phyloP scores from a whole-genome alignment of 1,140 invertebrate species.

The Idris sp. region DNA sequence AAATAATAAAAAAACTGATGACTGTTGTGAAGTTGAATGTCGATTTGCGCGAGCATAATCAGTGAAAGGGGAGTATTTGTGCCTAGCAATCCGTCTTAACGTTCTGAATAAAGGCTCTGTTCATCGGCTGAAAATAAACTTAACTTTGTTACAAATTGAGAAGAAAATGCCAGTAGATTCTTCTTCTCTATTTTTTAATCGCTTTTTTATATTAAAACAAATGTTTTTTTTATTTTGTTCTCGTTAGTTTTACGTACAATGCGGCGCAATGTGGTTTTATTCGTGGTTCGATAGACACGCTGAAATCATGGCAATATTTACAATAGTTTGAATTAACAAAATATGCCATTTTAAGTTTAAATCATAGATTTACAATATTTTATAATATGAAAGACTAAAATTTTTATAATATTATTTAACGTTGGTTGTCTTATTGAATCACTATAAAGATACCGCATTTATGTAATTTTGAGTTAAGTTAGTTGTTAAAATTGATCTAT shows the following conservation, averaged over 20 bases:
- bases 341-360: too few relatives aligned
- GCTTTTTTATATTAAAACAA: conserved; percentile 58
- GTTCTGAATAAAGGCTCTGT: conserved; percentile 51
- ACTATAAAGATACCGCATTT: conserved; percentile 59
- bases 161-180: conserved; percentile 30
- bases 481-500: conserved; percentile 70
- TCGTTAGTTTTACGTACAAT: too few relatives aligned
- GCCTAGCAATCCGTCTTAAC: conserved; percentile 59
- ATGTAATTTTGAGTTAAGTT: conserved; percentile 66
- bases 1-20: too few relatives aligned
- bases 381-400: too few relatives aligned
- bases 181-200: conserved; percentile 42
- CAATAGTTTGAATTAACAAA: too few relatives aligned
- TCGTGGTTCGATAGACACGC: conserved; percentile 45
- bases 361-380: too few relatives aligned
- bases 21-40: too few relatives aligned
- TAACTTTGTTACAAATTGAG: conserved; percentile 41
- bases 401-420: too few relatives aligned
- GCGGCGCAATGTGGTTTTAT: too few relatives aligned
- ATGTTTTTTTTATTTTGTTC: too few relatives aligned
- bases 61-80: conserved; percentile 44
- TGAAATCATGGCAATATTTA: conserved; percentile 18
- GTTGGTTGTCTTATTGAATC: conserved; percentile 37
- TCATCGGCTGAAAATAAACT: conserved; percentile 53
- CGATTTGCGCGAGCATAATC: too few relatives aligned